Base-by-base conservation (phyloP, 2,888 invertebrate species). In the Drosophila maculinotata region DNA sequence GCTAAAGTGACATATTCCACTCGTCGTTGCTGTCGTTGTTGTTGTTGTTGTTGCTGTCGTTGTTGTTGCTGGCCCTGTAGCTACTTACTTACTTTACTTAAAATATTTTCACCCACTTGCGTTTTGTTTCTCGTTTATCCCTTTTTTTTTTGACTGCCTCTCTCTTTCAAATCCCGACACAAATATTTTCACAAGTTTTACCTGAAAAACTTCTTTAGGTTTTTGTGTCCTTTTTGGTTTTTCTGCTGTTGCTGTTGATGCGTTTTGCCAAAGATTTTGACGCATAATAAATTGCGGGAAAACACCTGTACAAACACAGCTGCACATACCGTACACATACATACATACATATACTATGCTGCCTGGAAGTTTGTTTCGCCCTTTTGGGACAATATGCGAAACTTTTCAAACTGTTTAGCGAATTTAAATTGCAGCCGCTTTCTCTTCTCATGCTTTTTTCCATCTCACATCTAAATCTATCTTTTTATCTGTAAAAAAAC, bases 221-320 rank as follows among this genome's bases (percentile, higher is more conserved):
- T 23, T 33, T 39, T 23, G 20, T 30, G 26, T 20, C 2, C 2
- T 42, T 44, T 41, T 36, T 17, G 12, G 23, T 39, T 30, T 30
- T 39, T 12, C 38, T 74, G 53, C 35, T 45, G 28, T 4, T 47
- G 51, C 9, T 57, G 44, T 36, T 75, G 64, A 65, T 74, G 81
- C 75, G 68, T 71, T 79, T 78, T 75, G 54, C 71, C 69, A 65
- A 81, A 79, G 82, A 81, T 81, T 79, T 75, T 75, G 82, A 81
- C 79, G 79, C 82, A 79, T 79, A 79, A 79, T 81, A 79, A 79
- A 79, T 79, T 79, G 69, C 71, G 82, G 52, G 44, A 69, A 58
- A 58, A 77, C 76, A 80, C 73, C 63, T 77, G 74, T 73, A 73
- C 30, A 72, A 77, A 60, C 74, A 77, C 57, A 69, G 38, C 59